A percentile compares a stretch with the other conserved stretches of the same genome.
Conservation (phyloP, 2,888 invertebrate species). For the Laothoe populi region DNA sequence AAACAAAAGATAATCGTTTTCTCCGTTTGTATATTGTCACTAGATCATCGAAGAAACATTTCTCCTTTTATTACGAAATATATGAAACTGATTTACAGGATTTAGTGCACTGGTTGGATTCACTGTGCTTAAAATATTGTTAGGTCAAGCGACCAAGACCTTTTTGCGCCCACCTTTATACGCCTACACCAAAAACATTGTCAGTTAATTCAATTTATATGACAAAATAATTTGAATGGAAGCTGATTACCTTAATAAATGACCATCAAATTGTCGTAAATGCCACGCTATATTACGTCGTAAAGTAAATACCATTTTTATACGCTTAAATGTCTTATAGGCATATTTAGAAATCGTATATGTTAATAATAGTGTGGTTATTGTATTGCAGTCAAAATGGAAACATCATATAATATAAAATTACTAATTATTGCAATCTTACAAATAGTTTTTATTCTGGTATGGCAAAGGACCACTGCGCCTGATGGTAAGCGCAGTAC, state of each 20-base stretch:
- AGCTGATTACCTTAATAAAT: slow-evolving; percentile 25
- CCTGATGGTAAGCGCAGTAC: too few species aligned
- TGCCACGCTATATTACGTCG: slow-evolving; percentile 14
- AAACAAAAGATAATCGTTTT: too few species aligned
- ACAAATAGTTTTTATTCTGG: too few species aligned
- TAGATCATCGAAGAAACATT: too few species aligned
- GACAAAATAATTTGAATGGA: slow-evolving; percentile 13
- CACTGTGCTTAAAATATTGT: background rate
- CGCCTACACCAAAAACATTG: background rate
- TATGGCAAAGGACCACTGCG: too few species aligned
- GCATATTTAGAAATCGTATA: background rate
- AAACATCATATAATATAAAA: background rate
- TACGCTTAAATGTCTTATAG: background rate
- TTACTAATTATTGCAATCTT: background rate
- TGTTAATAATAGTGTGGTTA: background rate
- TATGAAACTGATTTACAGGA: background rate
- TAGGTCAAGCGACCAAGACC: background rate
- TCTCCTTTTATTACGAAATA: too few species aligned
- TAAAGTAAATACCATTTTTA: background rate
- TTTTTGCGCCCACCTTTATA: background rate
- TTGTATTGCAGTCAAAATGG: background rate
- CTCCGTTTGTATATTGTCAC: too few species aligned
- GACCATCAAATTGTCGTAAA: slow-evolving; percentile 26
- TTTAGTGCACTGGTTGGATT: background rate
- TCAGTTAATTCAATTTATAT: slow-evolving; percentile 13